Base-by-base conservation (phyloP, 2,113 vertebrate species). In the Boleophthalmus pectinirostris region DNA sequence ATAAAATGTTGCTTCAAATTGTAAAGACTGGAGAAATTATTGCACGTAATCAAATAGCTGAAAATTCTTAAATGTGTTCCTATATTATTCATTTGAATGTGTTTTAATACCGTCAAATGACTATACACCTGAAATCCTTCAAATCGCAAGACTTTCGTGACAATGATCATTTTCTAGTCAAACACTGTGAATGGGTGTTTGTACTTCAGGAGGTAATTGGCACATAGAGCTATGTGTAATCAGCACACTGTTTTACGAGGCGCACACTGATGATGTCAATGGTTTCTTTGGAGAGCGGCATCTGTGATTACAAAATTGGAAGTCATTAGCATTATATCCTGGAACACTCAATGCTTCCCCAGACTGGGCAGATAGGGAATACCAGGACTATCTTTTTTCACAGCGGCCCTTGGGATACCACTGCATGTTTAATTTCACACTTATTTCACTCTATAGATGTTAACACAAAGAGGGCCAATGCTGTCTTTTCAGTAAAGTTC, bases 261-360 rank as follows among this genome's bases (percentile, higher is more conserved):
- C 35, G 46, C 68, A 68, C 64, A 49, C 79, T 77, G 84, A 86
- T 81, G 89, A 86, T 81, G 78, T 87, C 82, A 79, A 61, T 72
- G 83, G 75, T 80, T 80, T 80, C 76, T 74, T 77, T 67, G 25
- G 69, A 80, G 81, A 68, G 68, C 77, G 77, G 80, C 86, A 86
- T 83, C 88, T 88, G 83, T 89, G 86, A 89, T 88, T 84, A 89
- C 75, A 85, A 81, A 76, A 87, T 85, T 80, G 77, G 25, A 85
- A 87, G 75, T 89, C 89, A 89, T 90, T 86, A 89, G 77, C 67
- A 71, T 76, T 82, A 82, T 79, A 67, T 66, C 77, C 72, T 56
- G 67, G 87, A 82, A 82, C 69, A 77, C 65, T 16, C 29, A 2
- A n/a, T 16, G 71, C 29, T 57, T 79, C 69, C 81, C 72, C 58